Base-by-base conservation (phyloP, 2,888 invertebrate genomes). In the Azorinus chamasolen region DNA sequence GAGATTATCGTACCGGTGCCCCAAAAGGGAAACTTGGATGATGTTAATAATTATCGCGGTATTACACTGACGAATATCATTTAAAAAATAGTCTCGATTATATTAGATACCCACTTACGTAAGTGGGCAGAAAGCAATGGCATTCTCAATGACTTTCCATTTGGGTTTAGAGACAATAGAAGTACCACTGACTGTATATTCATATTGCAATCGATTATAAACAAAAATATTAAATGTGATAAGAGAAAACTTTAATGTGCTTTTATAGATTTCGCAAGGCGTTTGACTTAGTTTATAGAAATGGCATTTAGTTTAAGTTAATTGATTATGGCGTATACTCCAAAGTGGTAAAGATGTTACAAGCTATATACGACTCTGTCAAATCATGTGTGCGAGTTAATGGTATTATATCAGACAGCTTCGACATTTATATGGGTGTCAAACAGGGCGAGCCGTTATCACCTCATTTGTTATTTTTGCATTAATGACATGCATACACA, bases 111-210 rank as follows among this genome's bases (percentile, higher is more conserved):
- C 6, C 32, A 50, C 5, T 24, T 51, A 18, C 27, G 51, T 16
- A 39, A 46, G 2, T 62, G 62, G 62, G 62, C 39, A 1, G 62
- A 51, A 10, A 37, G 50, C 6, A 62, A 18, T 16, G 22, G 37
- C 16, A 22, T 62, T 4, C 12, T 62, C 4, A 50, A 22, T 16
- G 41, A 41, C 12, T 62, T 27, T 32, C 69, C 61, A 27, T 69
- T 69, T 61, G 69, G 69, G 6, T 62, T 62, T 48, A 51, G 61
- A 43, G 25, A 53, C 1, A 61, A 53, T 16, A 48, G 39, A 37
- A 61, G 32, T 32, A 32, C 32, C 4, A 32, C 10, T 6, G 32
- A 32, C 10, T 32, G 32, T 32, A 10, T 32, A 10, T 32, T 32
- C 10, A 10, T 32, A 4, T 32, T 32, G 10, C 32, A 32, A 32